A percentile compares a stretch with the other conserved stretches of the same genome.
Conservation (phyloP, 2,113 vertebrate genomes). For the Psilopsiagon aymara region DNA sequence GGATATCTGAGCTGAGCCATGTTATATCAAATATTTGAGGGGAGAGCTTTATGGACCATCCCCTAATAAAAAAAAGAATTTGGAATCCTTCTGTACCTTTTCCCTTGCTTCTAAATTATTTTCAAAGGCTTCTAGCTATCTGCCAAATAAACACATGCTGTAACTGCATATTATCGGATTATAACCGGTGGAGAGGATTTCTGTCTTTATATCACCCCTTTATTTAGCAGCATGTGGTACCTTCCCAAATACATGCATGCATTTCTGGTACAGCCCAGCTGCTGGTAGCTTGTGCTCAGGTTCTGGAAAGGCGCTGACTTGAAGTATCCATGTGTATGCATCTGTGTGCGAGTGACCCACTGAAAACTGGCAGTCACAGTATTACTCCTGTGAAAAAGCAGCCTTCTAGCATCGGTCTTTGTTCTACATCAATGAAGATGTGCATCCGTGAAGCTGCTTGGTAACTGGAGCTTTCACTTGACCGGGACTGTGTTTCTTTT, state of each 20-base stretch:
- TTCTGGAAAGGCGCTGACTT: slow-evolving; percentile 66
- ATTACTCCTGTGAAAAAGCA: slow-evolving; percentile 55
- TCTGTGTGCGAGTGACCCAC: slow-evolving; percentile 54
- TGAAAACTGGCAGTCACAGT: slow-evolving; percentile 50
- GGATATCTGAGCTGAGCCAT: slow-evolving; percentile 41
- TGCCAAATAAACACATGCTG: background rate
- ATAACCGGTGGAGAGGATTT: background rate
- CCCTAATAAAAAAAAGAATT: background rate
- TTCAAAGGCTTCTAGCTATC: background rate
- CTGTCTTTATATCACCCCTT: slow-evolving; percentile 43
- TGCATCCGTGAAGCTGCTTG: slow-evolving; percentile 67
- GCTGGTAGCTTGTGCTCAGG: slow-evolving; percentile 71
- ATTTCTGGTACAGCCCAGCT: slow-evolving; percentile 72
- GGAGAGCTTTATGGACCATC: background rate
- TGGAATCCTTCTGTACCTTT: background rate
- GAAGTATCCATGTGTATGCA: slow-evolving; percentile 42
- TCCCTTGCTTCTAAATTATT: background rate
- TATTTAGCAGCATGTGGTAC: slow-evolving; percentile 77
- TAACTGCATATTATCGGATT: slow-evolving; percentile 10
- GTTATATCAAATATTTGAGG: background rate
- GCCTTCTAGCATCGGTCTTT: slow-evolving; percentile 68
- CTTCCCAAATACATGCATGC: slow-evolving; percentile 74
- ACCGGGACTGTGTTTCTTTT: slow-evolving; percentile 68
- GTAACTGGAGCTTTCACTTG: slow-evolving; percentile 69
- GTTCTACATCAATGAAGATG: slow-evolving; percentile 79